These are phyloP conservation scores for Heliothis subflexa DNA, from an alignment of 1,140 invertebrate species.

Conservation along the genomic window DNA sequence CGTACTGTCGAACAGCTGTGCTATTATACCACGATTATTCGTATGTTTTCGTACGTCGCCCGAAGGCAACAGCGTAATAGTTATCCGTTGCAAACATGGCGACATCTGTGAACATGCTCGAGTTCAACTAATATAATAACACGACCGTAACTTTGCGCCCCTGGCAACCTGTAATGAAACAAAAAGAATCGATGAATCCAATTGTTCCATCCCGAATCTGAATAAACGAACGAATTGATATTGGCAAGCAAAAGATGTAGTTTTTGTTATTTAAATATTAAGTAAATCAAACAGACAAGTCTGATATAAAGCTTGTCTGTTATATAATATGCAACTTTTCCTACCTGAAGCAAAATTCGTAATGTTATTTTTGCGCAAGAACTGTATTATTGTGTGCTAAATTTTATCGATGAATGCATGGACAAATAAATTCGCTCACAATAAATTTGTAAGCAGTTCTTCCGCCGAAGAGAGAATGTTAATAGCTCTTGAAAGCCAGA, in stretches of 20 bases:
- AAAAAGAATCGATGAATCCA: constrained; percentile 26
- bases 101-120: constrained; percentile 63
- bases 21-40: constrained; percentile 58
- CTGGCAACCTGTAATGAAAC: constrained; percentile 62
- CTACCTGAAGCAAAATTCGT: neutral
- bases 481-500: constrained; percentile 70
- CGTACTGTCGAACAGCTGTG: constrained; percentile 58
- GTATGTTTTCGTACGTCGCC: constrained; percentile 59
- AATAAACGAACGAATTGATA: constrained; percentile 24
- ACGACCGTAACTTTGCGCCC: constrained; percentile 55
- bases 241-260: neutral
- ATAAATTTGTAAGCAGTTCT: constrained; percentile 56
- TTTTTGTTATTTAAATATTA: neutral
- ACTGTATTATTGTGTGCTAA: constrained; percentile 42
- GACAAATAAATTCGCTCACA: constrained; percentile 44
- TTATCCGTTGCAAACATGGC: constrained; percentile 61
- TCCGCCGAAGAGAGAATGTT: constrained; percentile 63
- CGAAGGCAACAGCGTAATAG: constrained; percentile 53
- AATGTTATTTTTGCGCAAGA: constrained; percentile 25
- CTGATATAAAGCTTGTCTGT: neutral
- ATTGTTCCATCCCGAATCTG: neutral
- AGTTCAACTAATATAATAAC: constrained; percentile 70
- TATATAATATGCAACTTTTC: neutral
- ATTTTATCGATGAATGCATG: constrained; percentile 42
- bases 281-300: neutral